Evolutionary conservation across 2,797 vertebrate genomes (phyloP), one percentile per base, ranked within the genome.

Genomic region (Adrianichthys oophorus): DNA sequence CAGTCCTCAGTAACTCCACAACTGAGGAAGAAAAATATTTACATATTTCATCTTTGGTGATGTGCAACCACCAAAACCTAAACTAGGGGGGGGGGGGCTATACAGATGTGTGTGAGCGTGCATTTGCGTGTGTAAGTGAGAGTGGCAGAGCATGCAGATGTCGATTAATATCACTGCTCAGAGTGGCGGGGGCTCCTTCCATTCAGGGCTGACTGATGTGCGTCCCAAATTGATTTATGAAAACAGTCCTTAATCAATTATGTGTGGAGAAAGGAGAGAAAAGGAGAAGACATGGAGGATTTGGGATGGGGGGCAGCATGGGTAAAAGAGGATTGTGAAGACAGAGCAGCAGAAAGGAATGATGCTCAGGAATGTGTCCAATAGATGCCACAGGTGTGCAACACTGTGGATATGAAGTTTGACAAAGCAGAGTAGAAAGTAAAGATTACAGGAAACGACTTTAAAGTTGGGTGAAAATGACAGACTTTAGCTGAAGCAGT

Each of bases 151-250:
- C 81, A 84, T 86, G 85, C 83, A 87, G 87, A 87, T 82, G 87
- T 83, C 82, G 86, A 89, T 89, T 87, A 88, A 90, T 85, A 85
- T 74, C 16, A 29, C 65, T 48, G 65, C 78, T 70, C 78, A 66
- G 81, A 74, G 78, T 83, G 32, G 32, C 3, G 78, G 51, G 80
- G 83, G 55, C 68, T 40, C 69, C 88, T 86, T 91, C 93, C 93
- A 95, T 98, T 97, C 94, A 95, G 86, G 90, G 91, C 93, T 97
- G 96, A 98, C 94, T 97, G 96, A 98, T 97, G 95, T 96, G 95
- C 96, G 89, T 98, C 94, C 94, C 97, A 97, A 98, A 98, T 98
- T 97, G 96, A 96, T 98, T 97, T 97, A 97, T 98, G 94, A 95
- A 95, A 96, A 90, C 67, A 82, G 85, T 78, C 92, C 91, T 93